phyloP scores from a whole-genome alignment of 2,113 vertebrate genomes.

The Odontophorus gujanensis region DNA sequence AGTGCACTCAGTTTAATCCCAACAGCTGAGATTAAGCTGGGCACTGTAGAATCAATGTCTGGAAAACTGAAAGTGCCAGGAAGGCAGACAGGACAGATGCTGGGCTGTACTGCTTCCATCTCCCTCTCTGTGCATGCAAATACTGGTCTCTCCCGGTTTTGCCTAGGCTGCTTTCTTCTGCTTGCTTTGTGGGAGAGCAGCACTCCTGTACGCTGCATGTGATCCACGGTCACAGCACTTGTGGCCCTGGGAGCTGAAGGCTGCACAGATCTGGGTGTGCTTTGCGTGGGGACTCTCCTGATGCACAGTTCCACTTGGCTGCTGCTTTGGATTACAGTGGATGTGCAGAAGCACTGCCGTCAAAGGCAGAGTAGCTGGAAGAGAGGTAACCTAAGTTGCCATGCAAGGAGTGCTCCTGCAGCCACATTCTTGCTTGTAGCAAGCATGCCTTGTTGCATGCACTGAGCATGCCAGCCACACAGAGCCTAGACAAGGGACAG shows the following conservation, averaged over 20 bases:
- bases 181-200: not conserved
- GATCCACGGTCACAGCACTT: not conserved
- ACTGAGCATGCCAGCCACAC: not conserved
- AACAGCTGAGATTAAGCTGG: not conserved
- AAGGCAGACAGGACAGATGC: not conserved
- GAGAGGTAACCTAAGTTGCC: not conserved
- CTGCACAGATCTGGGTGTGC: not conserved
- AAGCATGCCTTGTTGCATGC: not conserved
- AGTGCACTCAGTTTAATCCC: not conserved
- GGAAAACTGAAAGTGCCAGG: not conserved
- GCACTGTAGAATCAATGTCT: not conserved
- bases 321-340: not conserved
- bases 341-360: not conserved
- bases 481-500: not conserved
- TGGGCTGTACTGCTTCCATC: not conserved
- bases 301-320: not conserved
- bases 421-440: not conserved
- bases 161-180: not conserved
- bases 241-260: not conserved
- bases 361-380: not conserved
- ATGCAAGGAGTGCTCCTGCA: not conserved
- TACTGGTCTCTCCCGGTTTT: not conserved
- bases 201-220: accelerated
- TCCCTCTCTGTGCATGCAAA: not conserved
- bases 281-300: not conserved